A percentile compares a stretch with the other conserved stretches of the same genome.
Evolutionary conservation across 2,888 invertebrate species (phyloP).

Genomic region (Drosophila borealis): DNA sequence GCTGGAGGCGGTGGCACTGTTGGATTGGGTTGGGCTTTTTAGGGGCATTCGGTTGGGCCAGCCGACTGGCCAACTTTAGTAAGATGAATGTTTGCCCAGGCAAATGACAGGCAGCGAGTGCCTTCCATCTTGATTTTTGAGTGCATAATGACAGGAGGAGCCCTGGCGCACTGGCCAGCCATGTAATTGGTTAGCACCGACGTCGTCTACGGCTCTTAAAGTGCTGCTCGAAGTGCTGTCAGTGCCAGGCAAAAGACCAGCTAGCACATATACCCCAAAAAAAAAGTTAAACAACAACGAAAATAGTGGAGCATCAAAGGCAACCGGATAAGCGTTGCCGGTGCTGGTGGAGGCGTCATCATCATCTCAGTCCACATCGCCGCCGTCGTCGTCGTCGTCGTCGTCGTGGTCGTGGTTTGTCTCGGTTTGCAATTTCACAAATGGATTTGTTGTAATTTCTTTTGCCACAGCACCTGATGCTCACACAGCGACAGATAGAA

Average conservation of each 20-base stretch:
- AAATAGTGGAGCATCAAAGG: conserved; percentile 43
- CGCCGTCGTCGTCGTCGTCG: conserved; percentile 12
- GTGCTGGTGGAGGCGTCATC: conserved; percentile 38
- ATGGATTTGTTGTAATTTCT: conserved; percentile 80
- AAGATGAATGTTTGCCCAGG: conserved; percentile 75
- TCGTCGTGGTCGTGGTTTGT: conserved; percentile 57
- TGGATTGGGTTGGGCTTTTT: background rate
- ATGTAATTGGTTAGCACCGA: conserved; percentile 69
- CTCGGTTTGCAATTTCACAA: conserved; percentile 78
- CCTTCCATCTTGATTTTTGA: conserved; percentile 78
- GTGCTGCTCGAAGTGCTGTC: conserved; percentile 48
- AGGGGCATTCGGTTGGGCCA: conserved; percentile 18
- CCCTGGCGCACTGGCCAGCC: conserved; percentile 29
- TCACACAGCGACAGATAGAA: conserved; percentile 59
- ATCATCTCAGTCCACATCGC: conserved; percentile 23
- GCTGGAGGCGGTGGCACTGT: no score
- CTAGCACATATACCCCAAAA: conserved; percentile 4
- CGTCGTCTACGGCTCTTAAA: conserved; percentile 41
- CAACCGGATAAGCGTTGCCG: conserved; percentile 56
- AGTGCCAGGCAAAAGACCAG: conserved; percentile 49
- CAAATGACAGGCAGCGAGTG: conserved; percentile 75
- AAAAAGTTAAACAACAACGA: conserved; percentile 14
- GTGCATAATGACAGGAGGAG: conserved; percentile 75
- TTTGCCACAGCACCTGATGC: conserved; percentile 81
- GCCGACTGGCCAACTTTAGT: conserved; percentile 68